Evolutionary conservation across 35 echinoderm and acorn worm species (phyloP).

Genomic region (Strongylocentrotus purpuratus): DNA sequence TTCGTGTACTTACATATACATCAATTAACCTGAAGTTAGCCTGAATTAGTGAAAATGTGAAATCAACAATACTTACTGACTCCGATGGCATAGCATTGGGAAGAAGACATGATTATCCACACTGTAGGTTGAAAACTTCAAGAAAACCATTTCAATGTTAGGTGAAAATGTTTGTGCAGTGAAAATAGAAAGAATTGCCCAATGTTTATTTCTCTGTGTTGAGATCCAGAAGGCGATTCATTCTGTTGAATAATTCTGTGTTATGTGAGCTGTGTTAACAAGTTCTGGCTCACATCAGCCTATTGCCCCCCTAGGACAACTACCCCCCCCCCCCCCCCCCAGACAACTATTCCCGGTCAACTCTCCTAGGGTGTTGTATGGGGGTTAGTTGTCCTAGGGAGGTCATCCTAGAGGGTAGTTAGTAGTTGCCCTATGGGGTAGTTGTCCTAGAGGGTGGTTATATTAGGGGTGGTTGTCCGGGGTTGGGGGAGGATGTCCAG

Average conservation of each 20-base stretch:
- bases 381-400: too few species aligned
- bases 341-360: too few species aligned
- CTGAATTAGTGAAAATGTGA: background rate
- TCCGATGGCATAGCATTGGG: background rate
- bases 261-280: background rate
- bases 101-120: constrained; percentile 1
- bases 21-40: background rate
- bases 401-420: too few species aligned
- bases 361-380: too few species aligned
- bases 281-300: background rate
- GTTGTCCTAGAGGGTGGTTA: too few species aligned
- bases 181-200: background rate
- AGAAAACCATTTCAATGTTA: background rate
- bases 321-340: too few species aligned
- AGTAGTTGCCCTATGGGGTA: too few species aligned
- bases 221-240: background rate
- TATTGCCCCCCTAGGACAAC: too few species aligned
- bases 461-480: too few species aligned
- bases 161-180: background rate
- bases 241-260: background rate
- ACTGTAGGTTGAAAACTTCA: background rate
- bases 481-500: too few species aligned
- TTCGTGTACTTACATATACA: too few species aligned
- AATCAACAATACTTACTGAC: background rate
- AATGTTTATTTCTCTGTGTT: background rate